Evolutionary conservation across 2,113 vertebrate genomes (phyloP).

Genomic region (Paradoxurus hermaphroditus): DNA sequence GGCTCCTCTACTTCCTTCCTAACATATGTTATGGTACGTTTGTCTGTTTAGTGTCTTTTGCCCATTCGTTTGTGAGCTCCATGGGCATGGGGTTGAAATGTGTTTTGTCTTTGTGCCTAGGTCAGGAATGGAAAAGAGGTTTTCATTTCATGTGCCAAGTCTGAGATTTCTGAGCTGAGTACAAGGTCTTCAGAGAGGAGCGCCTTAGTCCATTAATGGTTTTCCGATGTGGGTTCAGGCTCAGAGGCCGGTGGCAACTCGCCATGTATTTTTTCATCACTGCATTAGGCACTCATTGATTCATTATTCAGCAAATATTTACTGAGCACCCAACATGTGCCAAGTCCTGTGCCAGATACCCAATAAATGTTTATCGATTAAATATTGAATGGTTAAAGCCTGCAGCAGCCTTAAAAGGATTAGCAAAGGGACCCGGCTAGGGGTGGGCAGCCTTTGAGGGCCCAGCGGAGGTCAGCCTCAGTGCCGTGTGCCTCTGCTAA

Average conservation of each 20-base stretch:
- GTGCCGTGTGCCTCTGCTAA: neutral
- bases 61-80: neutral
- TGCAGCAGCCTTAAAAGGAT: neutral
- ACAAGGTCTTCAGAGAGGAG: neutral
- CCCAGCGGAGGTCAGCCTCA: neutral
- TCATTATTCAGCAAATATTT: conserved; percentile 30
- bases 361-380: neutral
- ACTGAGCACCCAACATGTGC: neutral
- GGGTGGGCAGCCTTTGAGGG: neutral
- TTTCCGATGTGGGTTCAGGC: neutral
- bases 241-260: neutral
- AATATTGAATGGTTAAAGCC: neutral
- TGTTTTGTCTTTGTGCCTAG: neutral
- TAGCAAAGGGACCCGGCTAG: neutral
- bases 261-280: neutral
- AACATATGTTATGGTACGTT: neutral
- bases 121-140: neutral
- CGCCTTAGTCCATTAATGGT: neutral
- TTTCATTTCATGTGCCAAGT: neutral
- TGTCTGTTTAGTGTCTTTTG: neutral
- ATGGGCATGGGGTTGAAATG: neutral
- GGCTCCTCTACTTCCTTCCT: neutral
- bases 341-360: conserved; percentile 16
- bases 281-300: neutral
- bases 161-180: neutral